A percentile compares a stretch with the other conserved stretches of the same genome.
These are phyloP conservation scores for Siderastrea siderea DNA, from an alignment of 92 coral and sea anemone genomes.

Conservation along the genomic window DNA sequence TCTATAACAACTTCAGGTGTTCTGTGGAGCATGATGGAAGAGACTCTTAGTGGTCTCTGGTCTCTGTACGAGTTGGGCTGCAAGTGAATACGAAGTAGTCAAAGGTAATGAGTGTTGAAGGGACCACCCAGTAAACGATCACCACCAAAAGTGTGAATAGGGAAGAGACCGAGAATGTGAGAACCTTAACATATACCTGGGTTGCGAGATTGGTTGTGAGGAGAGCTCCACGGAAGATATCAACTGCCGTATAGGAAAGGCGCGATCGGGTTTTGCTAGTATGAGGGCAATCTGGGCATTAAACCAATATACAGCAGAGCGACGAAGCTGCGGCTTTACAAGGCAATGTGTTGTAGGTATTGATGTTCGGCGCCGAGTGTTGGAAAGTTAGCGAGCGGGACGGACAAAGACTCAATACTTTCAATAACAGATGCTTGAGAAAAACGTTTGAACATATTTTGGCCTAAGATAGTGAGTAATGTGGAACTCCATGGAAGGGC, in stretches of 20 bases:
- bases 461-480: not conserved
- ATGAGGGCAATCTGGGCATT: not conserved
- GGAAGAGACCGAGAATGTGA: slow-evolving; percentile 6
- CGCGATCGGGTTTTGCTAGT: slow-evolving; percentile 1
- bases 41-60: too few relatives aligned
- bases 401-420: slow-evolving; percentile 8
- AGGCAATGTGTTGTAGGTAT: not conserved
- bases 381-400: not conserved
- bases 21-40: too few relatives aligned
- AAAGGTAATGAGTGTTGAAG: not conserved
- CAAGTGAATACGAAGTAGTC: too few relatives aligned
- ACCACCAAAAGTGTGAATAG: not conserved
- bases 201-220: slow-evolving; percentile 20
- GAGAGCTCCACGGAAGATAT: slow-evolving; percentile 26
- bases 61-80: too few relatives aligned
- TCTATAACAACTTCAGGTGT: not conserved
- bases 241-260: slow-evolving; percentile 16
- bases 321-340: not conserved
- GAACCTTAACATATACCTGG: not conserved
- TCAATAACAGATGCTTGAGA: not conserved
- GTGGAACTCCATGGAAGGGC: too few relatives aligned
- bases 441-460: not conserved
- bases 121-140: not conserved
- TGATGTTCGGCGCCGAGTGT: slow-evolving; percentile 21
- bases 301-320: not conserved